phyloP scores from a whole-genome alignment of 30 jellyfish, hydroid and myxozoan genomes.

The Hydra vulgaris region DNA sequence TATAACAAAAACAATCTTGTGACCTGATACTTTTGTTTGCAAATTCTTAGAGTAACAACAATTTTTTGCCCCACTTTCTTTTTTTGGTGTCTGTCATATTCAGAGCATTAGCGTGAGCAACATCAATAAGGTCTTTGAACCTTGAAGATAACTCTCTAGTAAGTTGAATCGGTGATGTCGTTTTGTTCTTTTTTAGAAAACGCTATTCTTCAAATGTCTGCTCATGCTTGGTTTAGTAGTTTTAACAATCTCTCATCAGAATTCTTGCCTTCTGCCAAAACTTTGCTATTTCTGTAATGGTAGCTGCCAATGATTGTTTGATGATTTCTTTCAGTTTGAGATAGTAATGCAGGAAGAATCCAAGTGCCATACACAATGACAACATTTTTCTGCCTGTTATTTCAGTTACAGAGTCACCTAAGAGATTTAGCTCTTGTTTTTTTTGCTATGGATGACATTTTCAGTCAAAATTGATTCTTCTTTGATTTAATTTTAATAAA shows the following conservation, averaged over 20 bases:
- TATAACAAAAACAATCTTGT: neutral
- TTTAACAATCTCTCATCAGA: neutral
- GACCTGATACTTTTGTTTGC: slow-evolving; percentile 2
- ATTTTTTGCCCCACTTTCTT: neutral
- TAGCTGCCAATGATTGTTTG: neutral
- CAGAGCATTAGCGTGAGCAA: neutral
- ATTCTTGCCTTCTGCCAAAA: neutral
- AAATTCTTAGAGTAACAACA: neutral
- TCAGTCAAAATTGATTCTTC: no score
- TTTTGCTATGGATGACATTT: no score
- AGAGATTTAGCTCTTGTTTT: neutral
- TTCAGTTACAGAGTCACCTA: neutral
- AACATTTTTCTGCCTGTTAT: neutral
- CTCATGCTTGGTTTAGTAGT: neutral
- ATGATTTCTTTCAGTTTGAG: neutral
- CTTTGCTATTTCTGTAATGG: neutral
- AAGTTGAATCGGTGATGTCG: neutral
- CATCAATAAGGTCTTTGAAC: neutral
- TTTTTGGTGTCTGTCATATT: neutral
- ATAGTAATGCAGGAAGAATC: neutral
- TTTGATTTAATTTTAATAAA: no score
- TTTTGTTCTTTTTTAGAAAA: neutral
- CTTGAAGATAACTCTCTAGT: neutral
- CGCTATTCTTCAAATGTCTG: neutral
- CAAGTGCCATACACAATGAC: neutral